A percentile compares a stretch with the other conserved stretches of the same genome.
These are phyloP conservation scores for Antechinus flavipes DNA, from an alignment of 2,113 vertebrate genomes.

Conservation along the genomic window DNA sequence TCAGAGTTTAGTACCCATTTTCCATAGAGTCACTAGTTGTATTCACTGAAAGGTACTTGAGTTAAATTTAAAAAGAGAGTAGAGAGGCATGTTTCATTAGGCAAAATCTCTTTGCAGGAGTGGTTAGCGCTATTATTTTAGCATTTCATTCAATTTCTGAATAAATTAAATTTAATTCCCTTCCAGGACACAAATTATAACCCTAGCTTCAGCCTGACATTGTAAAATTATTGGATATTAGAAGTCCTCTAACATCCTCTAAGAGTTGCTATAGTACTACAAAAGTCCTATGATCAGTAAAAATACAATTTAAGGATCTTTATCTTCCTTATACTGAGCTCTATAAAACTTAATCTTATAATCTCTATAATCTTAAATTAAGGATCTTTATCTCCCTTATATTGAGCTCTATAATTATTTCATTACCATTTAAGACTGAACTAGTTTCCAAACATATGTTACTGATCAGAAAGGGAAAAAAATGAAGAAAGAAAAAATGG, in stretches of 20 bases:
- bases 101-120: neutral
- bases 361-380: too few relatives aligned
- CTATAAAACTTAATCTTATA: neutral
- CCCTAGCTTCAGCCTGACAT: neutral
- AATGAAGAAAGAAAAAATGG: neutral
- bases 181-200: neutral
- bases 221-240: neutral
- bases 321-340: neutral
- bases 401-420: neutral
- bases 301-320: neutral
- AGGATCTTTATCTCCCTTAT: neutral
- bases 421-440: neutral
- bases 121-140: neutral
- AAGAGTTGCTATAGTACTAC: neutral
- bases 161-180: neutral
- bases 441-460: neutral
- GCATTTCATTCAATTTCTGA: neutral
- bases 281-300: neutral
- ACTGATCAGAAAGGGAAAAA: neutral
- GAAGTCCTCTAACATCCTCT: neutral
- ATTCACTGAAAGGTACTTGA: neutral
- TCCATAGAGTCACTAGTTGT: neutral
- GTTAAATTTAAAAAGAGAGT: constrained; percentile 8
- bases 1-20: neutral
- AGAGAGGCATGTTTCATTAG: neutral